Evolutionary conservation across 2,888 invertebrate species (phyloP).

Genomic region (Isoperla grammatica): DNA sequence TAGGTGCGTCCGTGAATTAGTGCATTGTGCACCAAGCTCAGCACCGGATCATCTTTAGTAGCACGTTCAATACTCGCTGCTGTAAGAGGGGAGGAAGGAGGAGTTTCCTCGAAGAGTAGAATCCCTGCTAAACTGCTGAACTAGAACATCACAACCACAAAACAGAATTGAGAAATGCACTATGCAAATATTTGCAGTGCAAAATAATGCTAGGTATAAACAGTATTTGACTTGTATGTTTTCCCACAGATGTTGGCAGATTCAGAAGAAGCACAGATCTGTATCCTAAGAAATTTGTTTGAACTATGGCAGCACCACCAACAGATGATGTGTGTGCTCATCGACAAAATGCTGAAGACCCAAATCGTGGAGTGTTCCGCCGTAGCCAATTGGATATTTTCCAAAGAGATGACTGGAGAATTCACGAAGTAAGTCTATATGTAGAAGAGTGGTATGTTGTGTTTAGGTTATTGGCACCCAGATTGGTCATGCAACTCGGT

Average conservation of each 20-base stretch:
- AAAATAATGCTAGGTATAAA: too few species aligned
- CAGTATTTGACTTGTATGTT: neutral
- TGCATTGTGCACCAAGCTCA: too few species aligned
- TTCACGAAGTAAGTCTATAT: constrained; percentile 63
- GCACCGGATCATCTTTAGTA: too few species aligned
- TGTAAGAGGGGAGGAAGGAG: too few species aligned
- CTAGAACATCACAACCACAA: too few species aligned
- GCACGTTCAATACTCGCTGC: too few species aligned
- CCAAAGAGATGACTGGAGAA: constrained; percentile 84
- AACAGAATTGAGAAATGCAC: too few species aligned
- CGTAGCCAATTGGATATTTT: constrained; percentile 97
- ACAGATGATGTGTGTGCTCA: constrained; percentile 94
- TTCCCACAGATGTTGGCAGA: constrained; percentile 72
- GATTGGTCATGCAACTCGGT: neutral
- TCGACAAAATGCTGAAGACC: constrained; percentile 96
- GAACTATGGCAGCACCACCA: constrained; percentile 95
- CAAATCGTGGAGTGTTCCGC: constrained; percentile 96
- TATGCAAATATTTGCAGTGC: too few species aligned
- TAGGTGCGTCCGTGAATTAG: too few species aligned
- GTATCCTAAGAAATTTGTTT: constrained; percentile 85
- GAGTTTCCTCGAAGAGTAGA: too few species aligned
- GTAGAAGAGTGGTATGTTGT: neutral
- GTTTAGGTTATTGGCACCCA: neutral
- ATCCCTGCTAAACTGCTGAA: too few species aligned
- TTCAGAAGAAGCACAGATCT: constrained; percentile 93